Percentiles rank a stretch among this genome's conserved stretches.
These are phyloP conservation scores for Tenthredo notha DNA, from an alignment of 2,888 invertebrate genomes.

Conservation along the genomic window DNA sequence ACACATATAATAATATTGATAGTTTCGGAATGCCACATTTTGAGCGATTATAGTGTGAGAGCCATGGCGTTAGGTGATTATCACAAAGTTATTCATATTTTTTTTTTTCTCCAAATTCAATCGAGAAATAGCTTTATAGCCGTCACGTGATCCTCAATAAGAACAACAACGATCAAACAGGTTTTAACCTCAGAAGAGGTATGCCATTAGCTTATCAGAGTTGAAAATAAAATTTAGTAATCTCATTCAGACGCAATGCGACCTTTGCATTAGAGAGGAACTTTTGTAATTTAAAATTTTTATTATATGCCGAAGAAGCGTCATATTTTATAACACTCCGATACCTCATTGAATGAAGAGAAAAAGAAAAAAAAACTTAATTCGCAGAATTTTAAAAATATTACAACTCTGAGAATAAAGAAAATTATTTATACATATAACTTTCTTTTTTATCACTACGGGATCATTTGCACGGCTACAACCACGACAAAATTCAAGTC, in stretches of 20 bases:
- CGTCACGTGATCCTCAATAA: not conserved
- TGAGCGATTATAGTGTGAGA: not conserved
- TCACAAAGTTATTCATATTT: not conserved
- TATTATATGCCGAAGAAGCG: not conserved
- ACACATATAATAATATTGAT: not conserved
- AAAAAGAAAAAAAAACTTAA: not conserved
- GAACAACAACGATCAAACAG: not conserved
- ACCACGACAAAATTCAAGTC: not conserved
- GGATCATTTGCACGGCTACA: not conserved
- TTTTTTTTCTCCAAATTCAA: not conserved
- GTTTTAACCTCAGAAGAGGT: constrained; percentile 5
- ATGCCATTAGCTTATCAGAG: not conserved
- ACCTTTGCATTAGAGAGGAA: not conserved
- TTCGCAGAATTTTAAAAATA: not conserved
- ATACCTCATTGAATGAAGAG: not conserved
- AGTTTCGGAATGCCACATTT: not conserved
- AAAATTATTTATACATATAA: not conserved
- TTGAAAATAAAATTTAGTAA: not conserved
- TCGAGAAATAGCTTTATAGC: not conserved
- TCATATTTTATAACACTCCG: not conserved
- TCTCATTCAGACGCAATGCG: not conserved
- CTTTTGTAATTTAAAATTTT: not conserved
- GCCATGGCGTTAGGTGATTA: not conserved
- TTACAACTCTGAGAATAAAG: not conserved
- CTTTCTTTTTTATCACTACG: not conserved